Evolutionary conservation across 1,140 invertebrate genomes (phyloP), one percentile per base, ranked within the genome.

Genomic region (Drosophila jambulina): DNA sequence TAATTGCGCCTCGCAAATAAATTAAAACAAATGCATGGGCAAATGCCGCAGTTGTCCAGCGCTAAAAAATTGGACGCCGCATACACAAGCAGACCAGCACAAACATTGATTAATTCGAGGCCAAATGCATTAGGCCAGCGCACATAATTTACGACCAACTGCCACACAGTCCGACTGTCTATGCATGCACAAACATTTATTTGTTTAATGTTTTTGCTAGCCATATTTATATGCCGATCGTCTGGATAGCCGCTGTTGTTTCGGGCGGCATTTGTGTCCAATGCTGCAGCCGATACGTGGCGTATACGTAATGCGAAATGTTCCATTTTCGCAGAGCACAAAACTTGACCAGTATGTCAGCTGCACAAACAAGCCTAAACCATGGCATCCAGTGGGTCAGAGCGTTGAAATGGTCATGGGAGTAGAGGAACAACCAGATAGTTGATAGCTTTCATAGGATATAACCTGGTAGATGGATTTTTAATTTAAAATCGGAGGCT

Each of bases 81-180:
- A 76, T 67, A 54, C 65, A 80, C 70, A 49, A 64, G 19, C 29
- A 53, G 19, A 58, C 40, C 53, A 53, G 67, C 48, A 70, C 71
- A 83, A 79, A 88, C 78, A 81, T 88, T 88, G 84, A 88, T 88
- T 88, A 88, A 88, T 88, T 71, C 74, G 84, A 88, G 84, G 84
- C 62, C 84, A 84, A 88, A 88, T 90, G 74, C 84, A 88, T 88
- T 88, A 88, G 84, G 85, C 77, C 80, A 84, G 48, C 21, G 43
- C 40, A 53, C 49, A 78, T 87, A 87, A 87, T 88, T 87, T 88
- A 87, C 72, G 80, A 64, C 67, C 70, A 42, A 40, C 62, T 59
- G 58, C 56, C 49, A 62, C 29, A 32, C 32, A 42, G 43, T 29
- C 56, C 38, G 7, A 72, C 46, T 75, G 43, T 59, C 68, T 53